Evolutionary conservation across 2,888 invertebrate species (phyloP).

Genomic region (Drosophila paramelanica): DNA sequence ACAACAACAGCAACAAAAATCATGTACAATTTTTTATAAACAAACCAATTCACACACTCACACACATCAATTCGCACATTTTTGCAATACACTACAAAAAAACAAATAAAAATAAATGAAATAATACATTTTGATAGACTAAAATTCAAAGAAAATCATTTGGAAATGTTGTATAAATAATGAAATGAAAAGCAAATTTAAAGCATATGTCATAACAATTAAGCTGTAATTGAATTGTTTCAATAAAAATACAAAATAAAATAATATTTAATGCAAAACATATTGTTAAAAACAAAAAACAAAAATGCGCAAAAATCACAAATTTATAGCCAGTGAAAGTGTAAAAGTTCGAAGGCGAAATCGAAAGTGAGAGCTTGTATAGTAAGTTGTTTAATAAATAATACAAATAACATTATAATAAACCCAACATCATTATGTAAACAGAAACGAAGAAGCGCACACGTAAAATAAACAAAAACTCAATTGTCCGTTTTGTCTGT

Average conservation of each 20-base stretch:
- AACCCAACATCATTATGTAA: conserved; percentile 32
- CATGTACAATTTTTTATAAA: conserved; percentile 68
- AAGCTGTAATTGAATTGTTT: conserved; percentile 62
- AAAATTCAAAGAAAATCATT: conserved; percentile 51
- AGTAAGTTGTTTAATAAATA: conserved; percentile 73
- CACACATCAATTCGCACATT: conserved; percentile 59
- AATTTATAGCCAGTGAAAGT: conserved; percentile 48
- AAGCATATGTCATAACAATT: conserved; percentile 46
- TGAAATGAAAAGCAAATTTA: conserved; percentile 35
- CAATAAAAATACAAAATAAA: conserved; percentile 45
- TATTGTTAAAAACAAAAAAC: conserved; percentile 54
- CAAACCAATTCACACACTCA: conserved; percentile 29
- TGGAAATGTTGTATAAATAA: conserved; percentile 54
- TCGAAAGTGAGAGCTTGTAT: conserved; percentile 81
- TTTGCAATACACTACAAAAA: conserved; percentile 63
- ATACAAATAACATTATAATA: conserved; percentile 23
- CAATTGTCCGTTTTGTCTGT: conserved; percentile 19
- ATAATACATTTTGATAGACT: conserved; percentile 55
- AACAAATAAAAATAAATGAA: conserved; percentile 1
- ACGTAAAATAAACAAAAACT: conserved; percentile 15
- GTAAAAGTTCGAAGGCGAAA: conserved; percentile 13
- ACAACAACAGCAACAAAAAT: neutral
- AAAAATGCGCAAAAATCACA: conserved; percentile 31
- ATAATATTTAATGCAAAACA: conserved; percentile 33
- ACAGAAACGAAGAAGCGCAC: conserved; percentile 30